A percentile compares a stretch with the other conserved stretches of the same genome.
These are phyloP conservation scores for Drosophila simulans DNA, from an alignment of 1,140 invertebrate genomes.

Conservation along the genomic window DNA sequence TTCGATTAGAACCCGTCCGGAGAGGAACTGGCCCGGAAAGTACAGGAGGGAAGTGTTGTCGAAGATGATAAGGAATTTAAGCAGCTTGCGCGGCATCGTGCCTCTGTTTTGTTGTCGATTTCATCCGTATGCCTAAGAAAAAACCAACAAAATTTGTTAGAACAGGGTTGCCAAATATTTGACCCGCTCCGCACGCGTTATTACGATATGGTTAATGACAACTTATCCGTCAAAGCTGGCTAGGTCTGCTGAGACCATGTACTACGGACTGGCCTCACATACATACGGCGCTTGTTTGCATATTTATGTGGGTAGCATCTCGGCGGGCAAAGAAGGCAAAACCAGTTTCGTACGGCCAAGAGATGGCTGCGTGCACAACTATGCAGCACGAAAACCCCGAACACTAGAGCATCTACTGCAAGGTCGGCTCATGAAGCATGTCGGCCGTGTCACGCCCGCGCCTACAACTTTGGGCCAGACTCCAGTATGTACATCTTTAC, in stretches of 20 bases:
- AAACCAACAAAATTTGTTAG: constrained; percentile 9
- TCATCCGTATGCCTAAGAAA: constrained; percentile 21
- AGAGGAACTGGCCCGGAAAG: constrained; percentile 96
- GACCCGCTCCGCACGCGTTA: constrained; percentile 9
- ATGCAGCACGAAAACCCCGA: constrained; percentile 22
- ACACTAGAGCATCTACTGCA: constrained; percentile 10
- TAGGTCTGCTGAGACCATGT: constrained; percentile 7
- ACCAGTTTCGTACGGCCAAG: constrained; percentile 43
- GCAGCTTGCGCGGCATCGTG: constrained; percentile 92
- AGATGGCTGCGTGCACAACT: constrained; percentile 37
- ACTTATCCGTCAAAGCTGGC: constrained; percentile 38
- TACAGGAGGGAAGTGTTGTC: constrained; percentile 97
- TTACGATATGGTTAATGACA: constrained; percentile 31
- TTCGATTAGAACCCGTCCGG: constrained; percentile 95
- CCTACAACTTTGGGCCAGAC: constrained; percentile 10
- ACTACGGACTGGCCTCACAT: constrained; percentile 9
- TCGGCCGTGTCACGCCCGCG: constrained; percentile 40
- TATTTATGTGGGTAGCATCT: constrained; percentile 44
- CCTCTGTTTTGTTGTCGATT: neutral
- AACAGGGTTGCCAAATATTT: constrained; percentile 21
- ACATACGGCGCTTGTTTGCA: constrained; percentile 2
- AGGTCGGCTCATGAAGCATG: constrained; percentile 31
- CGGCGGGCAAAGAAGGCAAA: constrained; percentile 43
- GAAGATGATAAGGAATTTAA: constrained; percentile 97
- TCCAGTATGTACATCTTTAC: constrained; percentile 22